These are phyloP conservation scores for Mactra quadrangularis DNA, from an alignment of 1,140 invertebrate genomes.

Conservation along the genomic window DNA sequence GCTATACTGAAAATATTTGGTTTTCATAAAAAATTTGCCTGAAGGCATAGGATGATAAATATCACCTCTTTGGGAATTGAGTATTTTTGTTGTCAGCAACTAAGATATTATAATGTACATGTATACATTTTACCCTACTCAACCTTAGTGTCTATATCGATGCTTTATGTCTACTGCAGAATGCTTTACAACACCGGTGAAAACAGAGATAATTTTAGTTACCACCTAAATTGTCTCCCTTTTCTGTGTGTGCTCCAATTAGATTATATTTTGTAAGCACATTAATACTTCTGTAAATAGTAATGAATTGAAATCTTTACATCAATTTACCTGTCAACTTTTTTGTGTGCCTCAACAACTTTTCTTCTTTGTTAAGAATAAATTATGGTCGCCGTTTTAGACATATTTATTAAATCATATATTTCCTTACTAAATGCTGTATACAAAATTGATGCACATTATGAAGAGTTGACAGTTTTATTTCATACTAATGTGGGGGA, in stretches of 20 bases:
- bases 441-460: too few species aligned
- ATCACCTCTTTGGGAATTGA: too few species aligned
- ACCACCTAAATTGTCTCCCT: not conserved
- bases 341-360: conserved; percentile 6
- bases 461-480: conserved; percentile 19
- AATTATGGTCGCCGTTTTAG: too few species aligned
- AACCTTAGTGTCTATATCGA: not conserved
- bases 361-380: too few species aligned
- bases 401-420: too few species aligned
- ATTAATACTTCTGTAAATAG: conserved; percentile 13
- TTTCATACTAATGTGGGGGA: conserved; percentile 16
- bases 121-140: too few species aligned
- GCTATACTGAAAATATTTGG: too few species aligned
- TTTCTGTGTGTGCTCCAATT: conserved; percentile 7
- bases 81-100: too few species aligned
- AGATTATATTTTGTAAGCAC: conserved; percentile 23
- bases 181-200: not conserved
- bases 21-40: too few species aligned
- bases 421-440: too few species aligned
- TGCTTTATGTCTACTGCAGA: conserved; percentile 5
- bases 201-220: conserved; percentile 5
- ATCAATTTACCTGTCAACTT: not conserved
- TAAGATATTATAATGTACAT: too few species aligned
- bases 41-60: too few species aligned
- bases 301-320: conserved; percentile 25